phyloP scores from a whole-genome alignment of 2,113 vertebrate species.

The Dipodomys spectabilis region DNA sequence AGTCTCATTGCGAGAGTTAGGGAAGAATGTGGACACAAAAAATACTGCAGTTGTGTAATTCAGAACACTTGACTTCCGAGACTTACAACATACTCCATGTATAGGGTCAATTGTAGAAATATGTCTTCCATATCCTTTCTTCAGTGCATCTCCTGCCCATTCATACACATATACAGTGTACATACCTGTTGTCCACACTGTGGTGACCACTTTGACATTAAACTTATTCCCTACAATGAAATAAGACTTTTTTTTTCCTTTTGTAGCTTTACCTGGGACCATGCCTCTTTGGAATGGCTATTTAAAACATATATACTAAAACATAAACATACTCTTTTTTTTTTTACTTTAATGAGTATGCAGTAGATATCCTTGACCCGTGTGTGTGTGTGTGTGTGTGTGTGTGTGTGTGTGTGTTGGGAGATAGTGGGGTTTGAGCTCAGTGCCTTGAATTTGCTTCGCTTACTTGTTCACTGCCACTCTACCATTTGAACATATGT shows the following conservation, averaged over 20 bases:
- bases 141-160: background rate
- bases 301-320: background rate
- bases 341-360: background rate
- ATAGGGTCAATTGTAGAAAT: background rate
- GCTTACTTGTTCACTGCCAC: too few species aligned
- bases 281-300: conserved; percentile 38
- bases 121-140: background rate
- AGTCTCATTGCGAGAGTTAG: background rate
- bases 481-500: too few species aligned
- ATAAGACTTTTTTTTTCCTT: background rate
- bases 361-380: background rate
- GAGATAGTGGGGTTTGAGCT: too few species aligned
- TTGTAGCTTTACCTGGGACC: background rate
- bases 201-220: background rate
- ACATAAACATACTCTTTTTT: background rate
- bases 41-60: background rate
- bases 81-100: background rate
- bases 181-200: background rate
- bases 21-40: background rate
- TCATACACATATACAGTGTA: too few species aligned
- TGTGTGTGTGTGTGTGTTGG: too few species aligned
- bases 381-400: too few species aligned
- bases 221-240: background rate
- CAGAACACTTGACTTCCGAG: background rate
- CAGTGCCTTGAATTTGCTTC: too few species aligned